Base-by-base conservation (phyloP, 2,113 vertebrate species). In the Chelonoidis abingdonii region DNA sequence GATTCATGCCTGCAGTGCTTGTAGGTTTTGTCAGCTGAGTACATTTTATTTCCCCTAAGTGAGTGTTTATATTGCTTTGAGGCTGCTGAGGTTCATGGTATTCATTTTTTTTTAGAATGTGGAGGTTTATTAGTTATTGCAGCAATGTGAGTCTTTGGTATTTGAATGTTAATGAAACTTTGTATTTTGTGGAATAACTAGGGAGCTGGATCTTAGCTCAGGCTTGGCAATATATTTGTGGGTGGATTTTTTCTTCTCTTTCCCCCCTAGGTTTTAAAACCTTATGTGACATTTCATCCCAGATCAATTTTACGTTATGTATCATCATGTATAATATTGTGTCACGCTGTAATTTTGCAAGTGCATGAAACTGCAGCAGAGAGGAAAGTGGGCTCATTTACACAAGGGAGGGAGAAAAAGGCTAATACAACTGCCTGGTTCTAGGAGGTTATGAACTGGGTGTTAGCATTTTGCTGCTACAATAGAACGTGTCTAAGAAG, bases 31-130 rank as follows among this genome's bases (percentile, higher is more conserved):
- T 95, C 93, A 97, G 69, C 75, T 93, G 84, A 65, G 91, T 90
- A 96, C 95, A 94, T 97, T 97, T 97, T 97, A 96, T 98, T 96
- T 97, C 93, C 92, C 95, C 49, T 80, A 83, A 79, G 94, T 88
- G 95, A 97, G 86, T 90, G 88, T 95, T 97, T 97, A 92, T 94
- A 82, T 97, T 96, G 94, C 96, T 96, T 79, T 87, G 94, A 97
- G 97, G 94, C 86, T 96, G 89, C 91, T 93, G 95, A 95, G 93
- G 94, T 97, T 97, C 89, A 8, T 92, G 84, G 92, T 95, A 94
- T 95, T 98, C 93, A 94, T 97, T 93, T 93, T 57, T 54, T 95
- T 84, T 93, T 21, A 89, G 6, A 96, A 92, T 89, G 86, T 88
- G 88, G 78, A 31, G 24, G 82, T 95, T 97, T 96, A 95, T 96